These are phyloP conservation scores for Ibidorhyncha struthersii DNA, from an alignment of 2,113 vertebrate species.

Conservation along the genomic window DNA sequence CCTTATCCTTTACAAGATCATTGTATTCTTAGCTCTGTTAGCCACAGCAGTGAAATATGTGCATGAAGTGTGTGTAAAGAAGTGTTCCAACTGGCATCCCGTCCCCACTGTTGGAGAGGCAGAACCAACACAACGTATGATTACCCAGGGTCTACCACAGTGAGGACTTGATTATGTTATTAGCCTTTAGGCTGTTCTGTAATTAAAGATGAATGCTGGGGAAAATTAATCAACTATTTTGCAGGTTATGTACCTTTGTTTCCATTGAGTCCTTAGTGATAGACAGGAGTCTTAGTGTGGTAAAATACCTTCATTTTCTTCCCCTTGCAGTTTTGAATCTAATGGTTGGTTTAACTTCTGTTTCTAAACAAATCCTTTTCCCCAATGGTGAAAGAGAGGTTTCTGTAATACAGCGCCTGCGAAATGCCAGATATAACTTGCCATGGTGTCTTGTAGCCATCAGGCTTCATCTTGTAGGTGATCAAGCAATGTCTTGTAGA, in stretches of 20 bases:
- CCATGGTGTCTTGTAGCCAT: background rate
- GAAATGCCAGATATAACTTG: background rate
- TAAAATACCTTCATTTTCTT: background rate
- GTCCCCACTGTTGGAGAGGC: background rate
- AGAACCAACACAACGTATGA: background rate
- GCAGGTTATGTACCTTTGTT: background rate
- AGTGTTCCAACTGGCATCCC: background rate
- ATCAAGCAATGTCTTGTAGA: background rate
- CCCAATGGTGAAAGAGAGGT: background rate
- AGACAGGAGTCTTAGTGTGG: background rate
- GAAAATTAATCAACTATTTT: background rate
- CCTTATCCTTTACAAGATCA: background rate
- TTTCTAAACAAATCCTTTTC: background rate
- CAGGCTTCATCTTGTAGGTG: background rate
- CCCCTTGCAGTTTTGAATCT: background rate
- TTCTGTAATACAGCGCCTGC: background rate
- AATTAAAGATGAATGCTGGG: background rate
- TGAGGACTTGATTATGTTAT: background rate
- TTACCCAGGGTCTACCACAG: background rate
- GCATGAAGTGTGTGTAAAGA: fast-evolving
- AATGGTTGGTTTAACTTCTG: background rate
- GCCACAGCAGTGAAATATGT: fast-evolving
- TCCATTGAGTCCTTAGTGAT: background rate
- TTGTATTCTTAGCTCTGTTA: background rate
- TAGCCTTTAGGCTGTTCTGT: background rate